Conservation (phyloP, 2,797 vertebrate genomes). For the Arvicola amphibius region DNA sequence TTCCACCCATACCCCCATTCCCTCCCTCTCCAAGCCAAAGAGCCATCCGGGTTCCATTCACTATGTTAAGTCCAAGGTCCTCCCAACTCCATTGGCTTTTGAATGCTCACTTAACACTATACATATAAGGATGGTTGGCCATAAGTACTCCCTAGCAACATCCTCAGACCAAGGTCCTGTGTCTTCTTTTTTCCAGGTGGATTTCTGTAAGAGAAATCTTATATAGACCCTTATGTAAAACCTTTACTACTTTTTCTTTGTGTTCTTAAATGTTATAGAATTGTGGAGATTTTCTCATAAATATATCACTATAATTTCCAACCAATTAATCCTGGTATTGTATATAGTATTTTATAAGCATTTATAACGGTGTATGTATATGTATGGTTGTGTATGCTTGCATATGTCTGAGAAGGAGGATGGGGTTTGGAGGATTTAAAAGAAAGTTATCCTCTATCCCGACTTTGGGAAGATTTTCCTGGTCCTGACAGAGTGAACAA, state of each 20-base stretch:
- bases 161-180: neutral
- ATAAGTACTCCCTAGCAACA: constrained; percentile 19
- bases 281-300: neutral
- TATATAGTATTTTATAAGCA: neutral
- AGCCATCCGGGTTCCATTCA: too few species aligned
- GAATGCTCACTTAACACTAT: neutral
- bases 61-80: too few species aligned
- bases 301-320: neutral
- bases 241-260: neutral
- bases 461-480: neutral
- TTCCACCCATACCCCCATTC: too few species aligned
- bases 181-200: neutral
- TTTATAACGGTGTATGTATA: neutral
- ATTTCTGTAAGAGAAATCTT: constrained; percentile 24
- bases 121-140: constrained; percentile 11
- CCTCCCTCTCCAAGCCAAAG: too few species aligned
- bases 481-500: neutral
- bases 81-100: constrained; percentile 50
- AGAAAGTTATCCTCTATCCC: neutral
- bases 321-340: neutral
- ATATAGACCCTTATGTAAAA: neutral
- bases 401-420: neutral
- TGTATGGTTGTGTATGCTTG: neutral
- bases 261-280: neutral
- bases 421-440: neutral